phyloP scores from a whole-genome alignment of 64 coral and sea anemone genomes.

The Stylophora pistillata region DNA sequence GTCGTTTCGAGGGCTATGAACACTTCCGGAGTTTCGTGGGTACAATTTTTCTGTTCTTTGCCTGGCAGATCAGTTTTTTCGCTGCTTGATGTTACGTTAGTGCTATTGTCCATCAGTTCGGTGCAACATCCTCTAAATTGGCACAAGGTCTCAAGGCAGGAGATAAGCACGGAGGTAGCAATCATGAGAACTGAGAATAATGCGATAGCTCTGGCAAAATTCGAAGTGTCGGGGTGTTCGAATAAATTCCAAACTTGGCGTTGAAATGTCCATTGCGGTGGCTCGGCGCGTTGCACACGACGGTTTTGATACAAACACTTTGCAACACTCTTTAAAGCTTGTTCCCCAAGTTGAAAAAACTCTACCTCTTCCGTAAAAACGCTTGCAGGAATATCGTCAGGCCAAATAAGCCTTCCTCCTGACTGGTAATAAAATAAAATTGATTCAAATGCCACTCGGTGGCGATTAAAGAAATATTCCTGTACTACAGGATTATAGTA shows the following conservation, averaged over 20 bases:
- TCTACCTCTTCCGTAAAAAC: constrained; percentile 93
- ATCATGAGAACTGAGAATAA: constrained; percentile 87
- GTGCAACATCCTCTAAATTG: constrained; percentile 37
- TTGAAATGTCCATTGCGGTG: constrained; percentile 46
- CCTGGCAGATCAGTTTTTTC: neutral
- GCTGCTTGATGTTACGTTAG: constrained; percentile 13
- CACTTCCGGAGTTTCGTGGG: constrained; percentile 38
- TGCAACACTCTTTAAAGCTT: constrained; percentile 70
- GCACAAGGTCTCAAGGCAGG: constrained; percentile 80
- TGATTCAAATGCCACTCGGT: constrained; percentile 89
- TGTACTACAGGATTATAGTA: constrained; percentile 71
- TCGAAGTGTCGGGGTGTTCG: constrained; percentile 87
- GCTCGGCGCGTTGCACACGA: neutral
- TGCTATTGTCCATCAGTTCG: neutral
- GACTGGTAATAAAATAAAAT: constrained; percentile 99
- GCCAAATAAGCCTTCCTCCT: constrained; percentile 86
- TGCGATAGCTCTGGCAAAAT: constrained; percentile 66
- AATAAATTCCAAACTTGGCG: constrained; percentile 85
- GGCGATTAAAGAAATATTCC: constrained; percentile 91
- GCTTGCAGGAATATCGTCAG: constrained; percentile 75
- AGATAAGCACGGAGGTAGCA: constrained; percentile 61
- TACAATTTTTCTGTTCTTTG: constrained; percentile 22
- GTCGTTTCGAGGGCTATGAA: constrained; percentile 78
- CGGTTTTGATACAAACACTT: constrained; percentile 60
- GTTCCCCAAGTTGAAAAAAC: constrained; percentile 92